Conservation (phyloP, 2,797 vertebrate species). For the Crocidura indochinensis region DNA sequence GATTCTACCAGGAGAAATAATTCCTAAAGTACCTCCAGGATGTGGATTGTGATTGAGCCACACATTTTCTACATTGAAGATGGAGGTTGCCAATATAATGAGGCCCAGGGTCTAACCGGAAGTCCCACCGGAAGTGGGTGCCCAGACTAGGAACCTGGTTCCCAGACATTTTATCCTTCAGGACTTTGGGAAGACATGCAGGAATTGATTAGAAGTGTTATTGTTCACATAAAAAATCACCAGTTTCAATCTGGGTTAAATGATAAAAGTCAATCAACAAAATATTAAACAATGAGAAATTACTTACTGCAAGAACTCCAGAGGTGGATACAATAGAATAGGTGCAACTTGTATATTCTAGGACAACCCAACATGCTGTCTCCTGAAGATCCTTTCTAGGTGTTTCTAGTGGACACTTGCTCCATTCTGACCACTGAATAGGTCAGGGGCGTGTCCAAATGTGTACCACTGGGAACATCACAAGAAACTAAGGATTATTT, state of each 20-base stretch:
- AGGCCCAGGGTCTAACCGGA: neutral
- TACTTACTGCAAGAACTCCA: no score
- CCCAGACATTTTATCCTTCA: neutral
- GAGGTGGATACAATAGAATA: no score
- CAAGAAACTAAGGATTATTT: neutral
- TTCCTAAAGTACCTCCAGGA: neutral
- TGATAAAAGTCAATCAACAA: no score
- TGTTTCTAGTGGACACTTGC: no score
- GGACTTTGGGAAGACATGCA: neutral
- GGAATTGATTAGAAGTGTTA: neutral
- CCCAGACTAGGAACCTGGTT: neutral
- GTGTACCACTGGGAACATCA: neutral
- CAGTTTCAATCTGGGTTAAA: no score
- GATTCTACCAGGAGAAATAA: neutral
- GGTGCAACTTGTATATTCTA: no score
- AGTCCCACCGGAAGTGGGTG: constrained; percentile 2
- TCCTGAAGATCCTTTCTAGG: no score
- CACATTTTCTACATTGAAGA: neutral
- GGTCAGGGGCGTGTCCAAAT: neutral
- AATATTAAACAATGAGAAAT: no score
- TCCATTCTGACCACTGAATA: no score
- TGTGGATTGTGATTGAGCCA: neutral
- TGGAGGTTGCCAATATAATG: neutral
- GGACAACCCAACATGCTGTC: no score
- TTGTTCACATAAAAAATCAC: neutral